Conservation (phyloP, 2,888 invertebrate genomes). For the Caenorhabditis zanzibari region DNA sequence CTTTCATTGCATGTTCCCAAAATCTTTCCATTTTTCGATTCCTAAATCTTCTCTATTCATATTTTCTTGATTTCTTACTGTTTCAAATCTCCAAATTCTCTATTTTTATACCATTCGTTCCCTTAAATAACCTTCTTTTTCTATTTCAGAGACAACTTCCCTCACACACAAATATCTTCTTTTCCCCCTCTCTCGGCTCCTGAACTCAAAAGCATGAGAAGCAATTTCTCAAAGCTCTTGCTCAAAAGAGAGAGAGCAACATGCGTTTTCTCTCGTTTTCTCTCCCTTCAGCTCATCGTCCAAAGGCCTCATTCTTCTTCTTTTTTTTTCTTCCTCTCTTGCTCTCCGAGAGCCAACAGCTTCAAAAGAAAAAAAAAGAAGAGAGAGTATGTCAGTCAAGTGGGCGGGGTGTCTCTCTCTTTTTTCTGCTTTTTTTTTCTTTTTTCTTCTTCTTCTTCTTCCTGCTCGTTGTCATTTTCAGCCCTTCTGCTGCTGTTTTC, state of each 20-base stretch:
- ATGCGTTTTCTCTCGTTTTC: constrained; percentile 10
- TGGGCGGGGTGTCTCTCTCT: constrained; percentile 26
- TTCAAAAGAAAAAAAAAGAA: constrained; percentile 27
- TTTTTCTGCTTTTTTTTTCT: background rate
- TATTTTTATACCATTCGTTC: constrained; percentile 12
- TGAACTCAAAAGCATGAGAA: constrained; percentile 29
- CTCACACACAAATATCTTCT: constrained; percentile 17
- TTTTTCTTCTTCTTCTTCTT: constrained; percentile 22
- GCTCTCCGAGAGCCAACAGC: constrained; percentile 29
- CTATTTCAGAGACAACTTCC: constrained; percentile 34
- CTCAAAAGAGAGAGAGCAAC: constrained; percentile 37
- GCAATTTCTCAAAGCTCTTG: constrained; percentile 39
- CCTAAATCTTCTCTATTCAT: background rate
- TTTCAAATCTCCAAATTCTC: background rate
- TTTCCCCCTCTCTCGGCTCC: constrained; percentile 16
- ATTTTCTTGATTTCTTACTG: background rate
- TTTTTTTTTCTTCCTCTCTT: background rate
- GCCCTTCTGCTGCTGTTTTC: constrained; percentile 37
- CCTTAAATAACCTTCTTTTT: constrained; percentile 23
- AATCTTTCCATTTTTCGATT: background rate
- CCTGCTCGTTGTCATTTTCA: constrained; percentile 44
- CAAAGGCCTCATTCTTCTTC: background rate
- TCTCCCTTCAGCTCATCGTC: constrained; percentile 14
- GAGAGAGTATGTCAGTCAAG: constrained; percentile 37
- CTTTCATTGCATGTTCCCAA: too few relatives aligned